Evolutionary conservation across 2,797 vertebrate genomes (phyloP), one percentile per base, ranked within the genome.

Genomic region (Anomalospiza imberbis): DNA sequence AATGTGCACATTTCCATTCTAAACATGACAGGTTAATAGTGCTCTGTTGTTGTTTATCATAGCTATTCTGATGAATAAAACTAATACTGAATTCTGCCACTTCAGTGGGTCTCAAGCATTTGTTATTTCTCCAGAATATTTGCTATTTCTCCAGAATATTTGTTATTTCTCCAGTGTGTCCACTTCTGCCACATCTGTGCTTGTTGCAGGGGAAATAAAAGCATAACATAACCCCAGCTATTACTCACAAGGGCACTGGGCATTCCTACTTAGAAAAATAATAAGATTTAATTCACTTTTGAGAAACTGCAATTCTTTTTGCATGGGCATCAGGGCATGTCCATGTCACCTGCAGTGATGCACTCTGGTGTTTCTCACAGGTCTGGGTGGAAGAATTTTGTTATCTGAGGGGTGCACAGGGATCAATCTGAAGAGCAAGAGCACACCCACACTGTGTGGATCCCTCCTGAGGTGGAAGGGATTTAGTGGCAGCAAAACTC

Each of bases 211-310:
- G 68, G 48, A 85, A 72, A 68, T 12, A 38, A 31, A 50, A 84
- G 40, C 3, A 0, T 15, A 57, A 68, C 4, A 4, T 4, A 67
- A 67, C 17, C 20, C 16, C 11, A 38, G 7, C 12, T 25, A 7
- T 44, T 65, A 42, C 14, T 78, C 70, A 65, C 48, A 76, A 10
- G 19, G 45, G 32, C 65, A 61, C 21, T 38, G 68, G 44, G 22
- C 17, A 13, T 48, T 78, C 40, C 47, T 50, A 20, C 54, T 62
- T 51, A 2, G 48, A 48, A 71, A 47, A 72, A 12, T 2, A 26
- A 62, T 4, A 29, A 36, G 22, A n/a, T 60, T 85, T 26, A 20
- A 62, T 85, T 68, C 3, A 6, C 34, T 88, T 89, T 17, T 21
- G 57, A 53, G 61, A 31, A 53, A 3, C 5, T 22, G 8, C 25